Evolutionary conservation across 2,113 vertebrate genomes (phyloP).

Genomic region (Eretmochelys imbricata): DNA sequence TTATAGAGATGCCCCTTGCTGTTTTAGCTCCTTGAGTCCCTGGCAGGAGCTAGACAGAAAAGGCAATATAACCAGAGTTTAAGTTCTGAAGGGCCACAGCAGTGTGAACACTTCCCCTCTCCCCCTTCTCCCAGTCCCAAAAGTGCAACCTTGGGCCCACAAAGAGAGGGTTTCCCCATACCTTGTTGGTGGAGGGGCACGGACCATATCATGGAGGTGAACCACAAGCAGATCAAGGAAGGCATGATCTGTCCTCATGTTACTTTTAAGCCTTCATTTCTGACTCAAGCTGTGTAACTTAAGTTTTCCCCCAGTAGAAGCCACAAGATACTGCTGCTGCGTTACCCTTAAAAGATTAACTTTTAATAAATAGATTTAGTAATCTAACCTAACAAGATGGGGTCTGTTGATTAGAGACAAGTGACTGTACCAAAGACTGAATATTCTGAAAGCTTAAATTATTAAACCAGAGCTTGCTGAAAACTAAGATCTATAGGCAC

Average conservation of each 20-base stretch:
- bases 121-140: background rate
- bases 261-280: constrained; percentile 16
- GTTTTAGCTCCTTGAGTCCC: background rate
- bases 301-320: constrained; percentile 11
- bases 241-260: constrained; percentile 6
- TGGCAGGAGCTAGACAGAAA: background rate
- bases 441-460: background rate
- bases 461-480: background rate
- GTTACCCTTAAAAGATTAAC: constrained; percentile 10
- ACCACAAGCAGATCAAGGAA: background rate
- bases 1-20: background rate
- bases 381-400: background rate
- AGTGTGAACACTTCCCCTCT: background rate
- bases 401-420: background rate
- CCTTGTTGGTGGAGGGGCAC: background rate
- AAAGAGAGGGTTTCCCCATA: background rate
- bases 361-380: background rate
- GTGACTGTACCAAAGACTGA: background rate
- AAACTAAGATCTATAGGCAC: fast-evolving
- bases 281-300: constrained; percentile 2
- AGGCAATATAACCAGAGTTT: background rate
- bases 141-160: background rate
- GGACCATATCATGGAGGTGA: constrained; percentile 4
- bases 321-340: constrained; percentile 34
- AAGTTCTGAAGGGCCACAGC: background rate